phyloP scores from a whole-genome alignment of 2,888 invertebrate genomes.

The Phrixothrix hirtus region DNA sequence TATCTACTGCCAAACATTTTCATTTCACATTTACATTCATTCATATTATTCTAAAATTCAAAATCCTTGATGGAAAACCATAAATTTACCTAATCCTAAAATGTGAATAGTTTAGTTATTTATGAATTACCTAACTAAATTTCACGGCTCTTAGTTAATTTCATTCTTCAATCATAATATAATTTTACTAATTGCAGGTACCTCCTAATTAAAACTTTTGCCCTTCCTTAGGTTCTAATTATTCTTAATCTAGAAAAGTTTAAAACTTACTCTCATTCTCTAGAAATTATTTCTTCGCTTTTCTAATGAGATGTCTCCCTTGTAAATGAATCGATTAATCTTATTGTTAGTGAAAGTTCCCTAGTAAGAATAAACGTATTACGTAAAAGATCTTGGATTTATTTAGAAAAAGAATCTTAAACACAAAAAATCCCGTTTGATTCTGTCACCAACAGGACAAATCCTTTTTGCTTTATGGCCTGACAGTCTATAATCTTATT shows the following conservation, averaged over 20 bases:
- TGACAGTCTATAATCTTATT: conserved; percentile 26
- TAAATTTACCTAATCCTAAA: neutral
- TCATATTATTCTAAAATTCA: too few relatives aligned
- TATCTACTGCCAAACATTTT: too few relatives aligned
- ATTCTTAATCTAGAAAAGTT: conserved; percentile 17
- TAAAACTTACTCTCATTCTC: conserved; percentile 6
- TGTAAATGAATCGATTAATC: conserved; percentile 4
- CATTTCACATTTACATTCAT: too few relatives aligned
- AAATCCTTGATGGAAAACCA: too few relatives aligned
- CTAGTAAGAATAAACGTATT: conserved; percentile 10
- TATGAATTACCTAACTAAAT: neutral
- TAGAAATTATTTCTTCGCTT: conserved; percentile 1
- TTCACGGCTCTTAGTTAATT: conserved; percentile 12
- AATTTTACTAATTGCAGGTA: conserved; percentile 12
- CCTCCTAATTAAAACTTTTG: conserved; percentile 11
- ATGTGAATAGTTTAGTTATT: neutral
- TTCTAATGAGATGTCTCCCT: conserved; percentile 8
- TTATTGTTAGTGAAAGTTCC: conserved; percentile 6
- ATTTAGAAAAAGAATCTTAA: conserved; percentile 13
- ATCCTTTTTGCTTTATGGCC: conserved; percentile 28
- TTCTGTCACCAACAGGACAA: conserved; percentile 23
- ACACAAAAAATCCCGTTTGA: conserved; percentile 21
- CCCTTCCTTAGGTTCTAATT: conserved; percentile 12
- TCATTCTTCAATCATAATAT: conserved; percentile 7
- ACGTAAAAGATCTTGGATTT: conserved; percentile 14